Conservation (phyloP, 2,888 invertebrate genomes). For the Xestobium rufovillosum region DNA sequence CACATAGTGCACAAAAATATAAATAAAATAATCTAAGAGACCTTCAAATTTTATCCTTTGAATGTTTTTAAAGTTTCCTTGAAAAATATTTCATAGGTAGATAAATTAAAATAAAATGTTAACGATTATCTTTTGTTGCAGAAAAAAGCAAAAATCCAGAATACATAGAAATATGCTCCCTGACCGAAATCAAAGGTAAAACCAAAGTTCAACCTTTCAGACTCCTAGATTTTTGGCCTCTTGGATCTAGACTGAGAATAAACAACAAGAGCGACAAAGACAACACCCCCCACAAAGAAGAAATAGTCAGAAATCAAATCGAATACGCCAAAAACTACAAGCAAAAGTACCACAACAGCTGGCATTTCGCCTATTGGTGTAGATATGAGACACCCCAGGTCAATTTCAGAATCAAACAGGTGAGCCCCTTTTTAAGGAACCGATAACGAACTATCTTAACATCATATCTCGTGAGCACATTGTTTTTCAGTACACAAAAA, state of each 20-base stretch:
- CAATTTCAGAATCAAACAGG: slow-evolving; percentile 54
- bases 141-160: slow-evolving; percentile 69
- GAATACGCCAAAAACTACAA: slow-evolving; percentile 52
- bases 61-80: too few species aligned
- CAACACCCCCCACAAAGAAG: slow-evolving; percentile 58
- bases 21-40: too few species aligned
- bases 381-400: slow-evolving; percentile 49
- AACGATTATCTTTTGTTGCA: slow-evolving; percentile 36
- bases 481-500: too few species aligned
- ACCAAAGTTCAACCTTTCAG: slow-evolving; percentile 54
- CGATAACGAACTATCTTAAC: too few species aligned
- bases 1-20: too few species aligned
- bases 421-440: slow-evolving; percentile 28
- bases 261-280: slow-evolving; percentile 67
- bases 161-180: slow-evolving; percentile 61
- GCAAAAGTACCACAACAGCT: slow-evolving; percentile 61
- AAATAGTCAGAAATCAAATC: slow-evolving; percentile 61
- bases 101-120: slow-evolving; percentile 3
- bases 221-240: slow-evolving; percentile 61
- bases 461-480: too few species aligned
- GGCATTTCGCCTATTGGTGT: slow-evolving; percentile 64
- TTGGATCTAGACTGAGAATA: slow-evolving; percentile 60
- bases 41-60: too few species aligned
- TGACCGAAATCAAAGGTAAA: slow-evolving; percentile 48
- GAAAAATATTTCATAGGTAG: too few species aligned